Evolutionary conservation across 2,888 invertebrate species (phyloP).

Genomic region (Agriopis leucophaearia): DNA sequence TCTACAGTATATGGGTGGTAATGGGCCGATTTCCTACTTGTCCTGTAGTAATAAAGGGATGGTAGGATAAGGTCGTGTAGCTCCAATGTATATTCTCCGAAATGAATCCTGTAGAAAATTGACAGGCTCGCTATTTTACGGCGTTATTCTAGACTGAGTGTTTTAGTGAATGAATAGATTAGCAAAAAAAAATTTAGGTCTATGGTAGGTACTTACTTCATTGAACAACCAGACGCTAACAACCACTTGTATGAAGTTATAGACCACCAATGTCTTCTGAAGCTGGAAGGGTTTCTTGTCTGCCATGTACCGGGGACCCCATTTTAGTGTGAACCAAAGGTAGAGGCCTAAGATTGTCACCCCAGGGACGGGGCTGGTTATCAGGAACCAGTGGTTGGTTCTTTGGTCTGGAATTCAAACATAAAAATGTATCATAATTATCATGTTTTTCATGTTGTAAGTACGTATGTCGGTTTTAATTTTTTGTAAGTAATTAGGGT

Average conservation of each 20-base stretch:
- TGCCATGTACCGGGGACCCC: constrained; percentile 96
- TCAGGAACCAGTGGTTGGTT: constrained; percentile 91
- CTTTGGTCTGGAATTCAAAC: constrained; percentile 86
- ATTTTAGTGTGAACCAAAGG: constrained; percentile 90
- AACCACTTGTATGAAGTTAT: constrained; percentile 95
- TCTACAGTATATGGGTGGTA: too few relatives aligned
- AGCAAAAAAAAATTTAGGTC: too few relatives aligned
- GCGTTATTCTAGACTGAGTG: too few relatives aligned
- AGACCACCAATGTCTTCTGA: constrained; percentile 91
- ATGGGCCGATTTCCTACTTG: too few relatives aligned
- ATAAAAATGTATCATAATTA: background rate
- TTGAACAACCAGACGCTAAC: constrained; percentile 93
- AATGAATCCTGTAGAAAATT: too few relatives aligned
- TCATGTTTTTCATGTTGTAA: too few relatives aligned
- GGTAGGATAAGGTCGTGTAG: too few relatives aligned
- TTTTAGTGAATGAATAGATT: background rate
- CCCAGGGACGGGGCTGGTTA: constrained; percentile 90
- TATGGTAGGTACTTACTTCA: constrained; percentile 87
- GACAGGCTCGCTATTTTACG: too few relatives aligned
- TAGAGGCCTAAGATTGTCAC: constrained; percentile 89
- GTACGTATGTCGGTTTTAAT: too few relatives aligned
- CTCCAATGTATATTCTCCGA: too few relatives aligned
- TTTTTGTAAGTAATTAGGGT: too few relatives aligned
- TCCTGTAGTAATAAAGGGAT: too few relatives aligned
- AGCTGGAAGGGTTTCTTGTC: constrained; percentile 94